Conservation (phyloP, 2,113 vertebrate species). For the Ranitomeya variabilis region DNA sequence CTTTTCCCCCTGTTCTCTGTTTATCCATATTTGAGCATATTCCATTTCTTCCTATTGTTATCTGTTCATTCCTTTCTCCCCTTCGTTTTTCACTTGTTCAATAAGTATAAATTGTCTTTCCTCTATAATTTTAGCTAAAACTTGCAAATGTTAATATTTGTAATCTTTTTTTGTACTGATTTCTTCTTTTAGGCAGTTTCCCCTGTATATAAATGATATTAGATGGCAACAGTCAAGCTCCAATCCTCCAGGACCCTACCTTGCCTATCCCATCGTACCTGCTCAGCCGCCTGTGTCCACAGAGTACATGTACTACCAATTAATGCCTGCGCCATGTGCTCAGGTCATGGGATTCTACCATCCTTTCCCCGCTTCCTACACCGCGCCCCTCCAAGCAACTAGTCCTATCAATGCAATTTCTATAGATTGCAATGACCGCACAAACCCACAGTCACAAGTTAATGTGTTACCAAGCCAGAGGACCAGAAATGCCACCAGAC, state of each 20-base stretch:
- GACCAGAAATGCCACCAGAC: conserved; percentile 79
- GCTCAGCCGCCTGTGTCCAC: conserved; percentile 91
- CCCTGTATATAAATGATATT: conserved; percentile 89
- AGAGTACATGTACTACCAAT: conserved; percentile 93
- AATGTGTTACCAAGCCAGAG: conserved; percentile 80
- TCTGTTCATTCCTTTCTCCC: no score
- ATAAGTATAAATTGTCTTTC: no score
- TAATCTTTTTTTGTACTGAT: conserved; percentile 25
- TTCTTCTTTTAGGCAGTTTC: conserved; percentile 81
- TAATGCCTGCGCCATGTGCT: conserved; percentile 92
- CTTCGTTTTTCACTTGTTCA: no score
- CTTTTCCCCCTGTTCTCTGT: no score
- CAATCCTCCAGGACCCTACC: conserved; percentile 86
- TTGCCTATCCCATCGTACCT: conserved; percentile 93
- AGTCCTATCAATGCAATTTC: conserved; percentile 79
- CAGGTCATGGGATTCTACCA: conserved; percentile 98
- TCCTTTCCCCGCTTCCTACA: conserved; percentile 85
- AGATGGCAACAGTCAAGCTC: conserved; percentile 89
- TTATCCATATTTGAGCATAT: no score
- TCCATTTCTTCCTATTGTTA: no score
- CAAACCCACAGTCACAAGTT: conserved; percentile 73
- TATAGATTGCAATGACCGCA: conserved; percentile 84
- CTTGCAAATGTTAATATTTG: neutral
- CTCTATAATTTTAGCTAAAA: no score
- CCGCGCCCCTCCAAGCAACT: conserved; percentile 81